Base-by-base conservation (phyloP, 1,140 invertebrate species). In the Macrobrachium rosenbergii region DNA sequence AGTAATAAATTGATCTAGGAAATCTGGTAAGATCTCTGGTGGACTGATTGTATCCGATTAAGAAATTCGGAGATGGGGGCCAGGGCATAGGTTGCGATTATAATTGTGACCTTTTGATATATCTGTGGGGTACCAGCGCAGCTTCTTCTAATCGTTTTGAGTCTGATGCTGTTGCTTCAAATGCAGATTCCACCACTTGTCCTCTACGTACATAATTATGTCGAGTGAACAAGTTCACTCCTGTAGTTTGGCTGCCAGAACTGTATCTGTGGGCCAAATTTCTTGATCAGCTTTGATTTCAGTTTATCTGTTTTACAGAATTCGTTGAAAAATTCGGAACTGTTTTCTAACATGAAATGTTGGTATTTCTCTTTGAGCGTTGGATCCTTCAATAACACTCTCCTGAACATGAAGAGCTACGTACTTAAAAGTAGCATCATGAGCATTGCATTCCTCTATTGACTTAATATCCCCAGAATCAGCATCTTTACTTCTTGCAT, bases 341-440 rank as follows among this genome's bases (percentile, higher is more conserved):
- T 78, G 19, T 78, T 52, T 58, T 78, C 76, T 45, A 78, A 78
- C 76, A 78, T 78, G 19, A 78, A 78, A 52, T 78, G 76, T 78
- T 78, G 76, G 45, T 78, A 78, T 58, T 78, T 78, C 58, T 78
- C 76, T 58, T 78, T 78, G 45, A 78, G 43, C 76, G 45, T 78
- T 78, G 23, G 76, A 78, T 78, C 45, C 10, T 58, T 78, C 76
- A 78, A 17, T 78, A 52, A 78, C 59, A 43, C 76, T 78, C 45
- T 58, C 59, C 16, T 62, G 43, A 79, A 14, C n/a, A 79, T 79
- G 72, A 37, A 37, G 16, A 75, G 23, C 72, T 21, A 16, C 1
- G n/a, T n/a, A n/a, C n/a, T n/a, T n/a, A n/a, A n/a, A n/a, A n/a
- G n/a, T n/a, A n/a, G n/a, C n/a, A n/a, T n/a, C n/a, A n/a, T n/a